A percentile compares a stretch with the other conserved stretches of the same genome.
Conservation (phyloP, 2,113 vertebrate genomes). For the Mungos mungo region DNA sequence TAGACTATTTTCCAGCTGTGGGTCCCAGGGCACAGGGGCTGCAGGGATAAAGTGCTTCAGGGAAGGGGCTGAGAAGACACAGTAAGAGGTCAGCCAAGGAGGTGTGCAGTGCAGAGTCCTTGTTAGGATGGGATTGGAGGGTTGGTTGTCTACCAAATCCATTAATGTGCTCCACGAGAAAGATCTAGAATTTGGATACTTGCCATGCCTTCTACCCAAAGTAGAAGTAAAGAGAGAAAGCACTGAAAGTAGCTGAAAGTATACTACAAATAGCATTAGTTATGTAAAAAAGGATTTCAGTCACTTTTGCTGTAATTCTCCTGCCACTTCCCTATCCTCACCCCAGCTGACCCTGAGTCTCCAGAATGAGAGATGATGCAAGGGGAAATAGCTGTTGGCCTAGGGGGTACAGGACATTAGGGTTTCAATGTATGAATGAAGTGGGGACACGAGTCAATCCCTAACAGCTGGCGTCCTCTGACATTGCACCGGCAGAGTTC, state of each 20-base stretch:
- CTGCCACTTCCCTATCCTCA: background rate
- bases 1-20: background rate
- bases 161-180: background rate
- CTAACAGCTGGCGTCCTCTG: background rate
- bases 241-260: background rate
- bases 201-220: background rate
- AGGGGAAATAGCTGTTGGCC: background rate
- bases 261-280: background rate
- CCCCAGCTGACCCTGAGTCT: background rate
- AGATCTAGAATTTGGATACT: background rate
- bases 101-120: background rate
- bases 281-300: background rate
- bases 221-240: too few species aligned
- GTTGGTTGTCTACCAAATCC: background rate
- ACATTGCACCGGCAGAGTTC: background rate
- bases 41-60: background rate
- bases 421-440: background rate
- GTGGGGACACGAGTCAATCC: background rate
- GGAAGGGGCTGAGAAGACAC: background rate
- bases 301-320: background rate
- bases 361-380: background rate
- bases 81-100: background rate
- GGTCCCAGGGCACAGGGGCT: background rate
- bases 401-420: background rate
- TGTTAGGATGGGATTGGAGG: background rate